phyloP scores from a whole-genome alignment of 2,797 vertebrate species.

The Manis crassicaudata region DNA sequence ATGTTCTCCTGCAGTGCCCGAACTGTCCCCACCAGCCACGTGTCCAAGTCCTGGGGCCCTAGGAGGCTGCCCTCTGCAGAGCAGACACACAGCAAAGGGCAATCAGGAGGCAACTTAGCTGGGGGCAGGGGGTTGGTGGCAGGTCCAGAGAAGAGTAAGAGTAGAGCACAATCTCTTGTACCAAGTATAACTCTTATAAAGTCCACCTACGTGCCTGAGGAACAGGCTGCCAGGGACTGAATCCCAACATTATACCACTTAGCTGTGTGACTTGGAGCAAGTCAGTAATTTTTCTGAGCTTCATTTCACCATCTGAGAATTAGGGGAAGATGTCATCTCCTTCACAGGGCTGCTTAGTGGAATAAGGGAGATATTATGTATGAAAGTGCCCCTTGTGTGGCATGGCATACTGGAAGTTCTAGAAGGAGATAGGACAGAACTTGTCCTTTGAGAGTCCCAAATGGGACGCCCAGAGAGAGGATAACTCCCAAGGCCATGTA shows the following conservation, averaged over 20 bases:
- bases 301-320: constrained; percentile 28
- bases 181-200: background rate
- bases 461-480: background rate
- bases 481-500: background rate
- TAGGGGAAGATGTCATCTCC: background rate
- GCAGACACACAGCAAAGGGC: background rate
- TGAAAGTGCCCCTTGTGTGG: background rate
- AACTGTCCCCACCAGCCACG: constrained; percentile 86
- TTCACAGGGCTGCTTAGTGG: background rate
- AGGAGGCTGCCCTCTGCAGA: constrained; percentile 24
- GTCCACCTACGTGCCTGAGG: background rate
- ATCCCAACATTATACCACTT: background rate
- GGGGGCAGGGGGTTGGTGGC: background rate
- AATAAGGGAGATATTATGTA: background rate
- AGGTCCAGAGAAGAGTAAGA: background rate
- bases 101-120: background rate
- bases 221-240: background rate
- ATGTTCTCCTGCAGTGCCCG: constrained; percentile 91
- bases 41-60: constrained; percentile 84
- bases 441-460: background rate
- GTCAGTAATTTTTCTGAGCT: background rate
- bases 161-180: background rate
- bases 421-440: background rate
- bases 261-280: background rate
- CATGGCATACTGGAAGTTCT: background rate